Base-by-base conservation (phyloP, 30 jellyfish, hydroid and myxozoan species). In the Turritopsis dohrnii region DNA sequence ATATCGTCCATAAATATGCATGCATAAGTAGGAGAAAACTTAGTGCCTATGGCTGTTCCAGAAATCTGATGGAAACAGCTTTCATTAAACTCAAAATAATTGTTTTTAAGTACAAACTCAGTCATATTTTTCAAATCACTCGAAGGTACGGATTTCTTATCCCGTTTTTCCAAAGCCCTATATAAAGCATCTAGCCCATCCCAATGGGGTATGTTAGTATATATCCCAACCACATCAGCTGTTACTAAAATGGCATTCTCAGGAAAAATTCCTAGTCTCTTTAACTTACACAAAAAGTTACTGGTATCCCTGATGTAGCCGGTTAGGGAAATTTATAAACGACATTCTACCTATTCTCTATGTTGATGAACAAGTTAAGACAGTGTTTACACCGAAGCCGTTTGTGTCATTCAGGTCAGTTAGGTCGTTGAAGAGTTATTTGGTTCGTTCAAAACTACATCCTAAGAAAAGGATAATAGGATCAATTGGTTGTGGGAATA, bases 41-140 rank as follows among this genome's bases (percentile, higher is more conserved):
- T 76, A 18, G 84, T 76, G 1, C 84, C 84, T 31, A 76, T 76
- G 19, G 84, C 84, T 16, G 84, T 76, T 18, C 84, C 84, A 21
- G 84, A 76, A 19, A 29, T 27, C 31, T 76, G 84, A 18, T 20
- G 76, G 76, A 21, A 76, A 25, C 21, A 22, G 18, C 20, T 25
- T 21, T 75, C 18, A 25, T 29, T 31, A 76, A 76, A 76, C n/a
- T n/a, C 76, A 29, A 76, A 76, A 21, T 22, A 0, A 19, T 76
- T 76, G 25, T 25, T 76, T 0, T n/a, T 20, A 18, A 76, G 31
- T 22, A 76, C 76, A 0, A 76, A 18, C n/a, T 29, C 79, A 16
- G 31, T 23, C 73, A 60, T 60, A 18, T 60, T 60, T 0, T 18
- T 23, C 21, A 60, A 60, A 0, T 60, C 73, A 23, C 21, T 23